phyloP scores from a whole-genome alignment of 2,113 vertebrate species.

The Climacteris rufus region DNA sequence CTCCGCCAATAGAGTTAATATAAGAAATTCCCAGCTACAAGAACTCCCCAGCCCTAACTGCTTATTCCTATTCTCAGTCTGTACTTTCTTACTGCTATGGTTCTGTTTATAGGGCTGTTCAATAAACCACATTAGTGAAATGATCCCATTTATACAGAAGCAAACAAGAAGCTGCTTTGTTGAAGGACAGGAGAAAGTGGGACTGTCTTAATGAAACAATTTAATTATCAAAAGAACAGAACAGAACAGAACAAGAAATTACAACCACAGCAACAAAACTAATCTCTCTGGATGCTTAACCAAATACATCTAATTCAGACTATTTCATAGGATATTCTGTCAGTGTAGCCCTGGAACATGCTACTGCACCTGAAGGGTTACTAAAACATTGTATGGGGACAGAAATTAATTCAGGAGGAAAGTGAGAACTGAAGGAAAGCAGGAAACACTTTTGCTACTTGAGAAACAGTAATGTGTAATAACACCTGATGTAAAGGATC shows the following conservation, averaged over 20 bases:
- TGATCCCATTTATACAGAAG: background rate
- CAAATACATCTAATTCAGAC: background rate
- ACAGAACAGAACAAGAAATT: background rate
- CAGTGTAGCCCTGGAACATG: background rate
- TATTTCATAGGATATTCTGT: background rate
- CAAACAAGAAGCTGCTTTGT: background rate
- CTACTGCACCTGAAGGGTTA: background rate
- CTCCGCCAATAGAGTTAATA: background rate
- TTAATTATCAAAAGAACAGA: background rate
- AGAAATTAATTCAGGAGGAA: background rate
- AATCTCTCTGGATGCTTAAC: background rate
- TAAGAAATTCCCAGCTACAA: background rate
- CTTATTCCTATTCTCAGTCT: background rate
- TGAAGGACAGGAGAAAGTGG: background rate
- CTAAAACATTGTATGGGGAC: background rate
- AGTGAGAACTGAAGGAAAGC: background rate
- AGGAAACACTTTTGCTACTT: background rate
- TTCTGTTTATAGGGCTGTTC: background rate
- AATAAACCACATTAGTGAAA: background rate
- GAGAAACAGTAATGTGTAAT: background rate
- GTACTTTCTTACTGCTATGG: background rate
- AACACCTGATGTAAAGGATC: background rate
- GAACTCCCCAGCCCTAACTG: background rate
- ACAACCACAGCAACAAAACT: background rate
- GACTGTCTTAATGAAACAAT: background rate